Conservation (phyloP, 2,888 invertebrate species). For the Taphrorychus bicolor region DNA sequence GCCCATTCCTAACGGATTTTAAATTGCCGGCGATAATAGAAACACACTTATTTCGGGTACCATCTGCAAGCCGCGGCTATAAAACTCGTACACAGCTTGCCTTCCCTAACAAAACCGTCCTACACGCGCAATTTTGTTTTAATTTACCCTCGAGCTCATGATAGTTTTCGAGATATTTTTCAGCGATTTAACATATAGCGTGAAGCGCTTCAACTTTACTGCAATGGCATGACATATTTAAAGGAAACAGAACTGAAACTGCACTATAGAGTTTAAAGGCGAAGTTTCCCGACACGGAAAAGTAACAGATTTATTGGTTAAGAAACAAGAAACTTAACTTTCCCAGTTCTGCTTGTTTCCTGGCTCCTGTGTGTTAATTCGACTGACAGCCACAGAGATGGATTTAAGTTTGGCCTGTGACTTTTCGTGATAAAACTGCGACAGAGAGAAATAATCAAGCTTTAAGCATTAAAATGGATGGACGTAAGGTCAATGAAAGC, state of each 20-base stretch:
- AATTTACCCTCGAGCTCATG: too few species aligned
- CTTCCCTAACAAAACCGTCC: not conserved
- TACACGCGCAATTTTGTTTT: not conserved
- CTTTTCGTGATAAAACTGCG: too few species aligned
- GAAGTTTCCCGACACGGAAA: not conserved
- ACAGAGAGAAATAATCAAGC: too few species aligned
- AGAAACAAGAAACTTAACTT: not conserved
- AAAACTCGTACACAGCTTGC: conserved; percentile 25
- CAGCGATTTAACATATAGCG: not conserved
- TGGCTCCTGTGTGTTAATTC: not conserved
- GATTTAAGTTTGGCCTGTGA: not conserved
- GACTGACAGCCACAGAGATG: not conserved
- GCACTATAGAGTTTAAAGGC: not conserved
- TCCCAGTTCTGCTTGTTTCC: not conserved
- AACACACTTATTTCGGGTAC: conserved; percentile 18
- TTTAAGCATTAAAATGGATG: too few species aligned
- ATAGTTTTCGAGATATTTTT: not conserved
- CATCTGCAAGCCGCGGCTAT: conserved; percentile 15
- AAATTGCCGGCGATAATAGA: conserved; percentile 25
- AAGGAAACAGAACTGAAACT: too few species aligned
- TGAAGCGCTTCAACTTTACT: not conserved
- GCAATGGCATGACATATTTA: too few species aligned
- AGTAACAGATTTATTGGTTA: conserved; percentile 1
- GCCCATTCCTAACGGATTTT: conserved; percentile 20
- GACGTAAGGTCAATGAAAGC: too few species aligned